Evolutionary conservation across 1,140 invertebrate species (phyloP), one percentile per base, ranked within the genome.

Genomic region (Vanessa atalanta): DNA sequence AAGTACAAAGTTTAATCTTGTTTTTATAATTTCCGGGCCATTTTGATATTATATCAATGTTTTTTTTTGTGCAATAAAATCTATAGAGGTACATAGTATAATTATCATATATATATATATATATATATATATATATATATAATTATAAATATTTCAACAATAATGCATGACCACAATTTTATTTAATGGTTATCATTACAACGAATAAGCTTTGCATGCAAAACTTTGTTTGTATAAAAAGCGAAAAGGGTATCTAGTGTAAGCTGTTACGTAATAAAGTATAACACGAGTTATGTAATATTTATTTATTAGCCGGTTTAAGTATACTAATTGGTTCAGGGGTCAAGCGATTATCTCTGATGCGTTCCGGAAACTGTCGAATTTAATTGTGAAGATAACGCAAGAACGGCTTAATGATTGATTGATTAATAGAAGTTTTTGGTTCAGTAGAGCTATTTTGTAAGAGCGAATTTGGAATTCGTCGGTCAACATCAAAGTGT

Each of bases 311-410:
- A 26, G 2, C 20, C 20, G 6, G 20, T 23, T 57, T 23, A 53
- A 15, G n/a, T 69, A 57, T 37, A 37, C 57, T 61, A 47, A 60
- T 69, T 69, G 66, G 66, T 57, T 61, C 53, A 69, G 53, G 66
- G 53, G 66, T 69, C 66, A 69, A 69, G 16, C 53, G 16, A 69
- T 60, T 12, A 60, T 13, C 23, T 47, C 16, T 26, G 8, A 57
- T 61, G n/a, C 51, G 37, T 57, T 69, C 53, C 66, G 66, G 66
- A 37, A 69, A 57, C 20, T 55, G 65, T 67, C 65, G 26, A 43
- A 31, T 43, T 67, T 9, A 43, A 37, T 23, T 67, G 50, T 31
- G 50, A 26, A 55, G 7, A 37, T 16, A 55, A 55, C 20, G 16
- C 37, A 43, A 43, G 37, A 43, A 11, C 9, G 7, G 37, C 6